phyloP scores from a whole-genome alignment of 2,888 invertebrate species.

The Cyrtodaria siliqua region DNA sequence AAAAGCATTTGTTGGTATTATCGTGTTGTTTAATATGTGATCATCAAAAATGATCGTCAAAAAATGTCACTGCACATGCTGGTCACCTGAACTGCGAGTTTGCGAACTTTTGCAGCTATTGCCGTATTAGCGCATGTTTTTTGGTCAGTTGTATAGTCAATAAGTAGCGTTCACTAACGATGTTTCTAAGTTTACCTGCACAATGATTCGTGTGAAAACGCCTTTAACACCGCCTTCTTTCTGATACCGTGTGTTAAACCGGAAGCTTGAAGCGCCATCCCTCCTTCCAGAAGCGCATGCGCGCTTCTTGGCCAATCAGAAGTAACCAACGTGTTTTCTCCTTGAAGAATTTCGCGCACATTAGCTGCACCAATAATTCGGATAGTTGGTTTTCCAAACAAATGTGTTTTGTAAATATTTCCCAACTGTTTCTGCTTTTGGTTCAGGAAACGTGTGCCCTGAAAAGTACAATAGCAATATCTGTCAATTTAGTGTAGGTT shows the following conservation, averaged over 20 bases:
- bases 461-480: no score
- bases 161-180: no score
- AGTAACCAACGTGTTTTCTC: constrained; percentile 78
- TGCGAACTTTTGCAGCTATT: no score
- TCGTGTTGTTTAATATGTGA: no score
- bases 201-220: constrained; percentile 75
- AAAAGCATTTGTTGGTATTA: no score
- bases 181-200: constrained; percentile 18
- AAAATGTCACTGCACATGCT: no score
- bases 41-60: no score
- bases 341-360: constrained; percentile 75
- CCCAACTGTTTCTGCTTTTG: constrained; percentile 71
- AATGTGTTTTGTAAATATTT: constrained; percentile 82
- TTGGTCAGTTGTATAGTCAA: no score
- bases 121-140: no score
- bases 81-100: no score
- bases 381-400: constrained; percentile 82
- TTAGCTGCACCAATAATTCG: constrained; percentile 78
- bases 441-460: constrained; percentile 74
- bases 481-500: no score
- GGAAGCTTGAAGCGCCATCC: constrained; percentile 72
- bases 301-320: constrained; percentile 80
- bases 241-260: constrained; percentile 70
- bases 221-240: constrained; percentile 72
- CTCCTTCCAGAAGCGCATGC: constrained; percentile 77